Percentiles rank a stretch among this genome's conserved stretches.
phyloP scores from a whole-genome alignment of 2,888 invertebrate species.

The Nomada fabriciana region DNA sequence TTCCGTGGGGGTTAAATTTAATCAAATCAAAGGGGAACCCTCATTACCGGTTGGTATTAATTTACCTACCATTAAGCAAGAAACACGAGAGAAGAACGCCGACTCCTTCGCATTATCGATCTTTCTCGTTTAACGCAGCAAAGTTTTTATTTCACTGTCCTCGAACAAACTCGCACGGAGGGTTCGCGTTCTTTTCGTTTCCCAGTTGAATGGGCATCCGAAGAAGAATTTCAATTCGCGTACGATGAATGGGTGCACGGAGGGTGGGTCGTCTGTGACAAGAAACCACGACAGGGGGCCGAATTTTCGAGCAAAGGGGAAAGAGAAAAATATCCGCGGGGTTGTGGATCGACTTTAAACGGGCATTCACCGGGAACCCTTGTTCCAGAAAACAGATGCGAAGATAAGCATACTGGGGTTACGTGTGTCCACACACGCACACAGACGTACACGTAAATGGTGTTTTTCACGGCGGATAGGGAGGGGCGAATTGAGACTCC shows the following conservation, averaged over 20 bases:
- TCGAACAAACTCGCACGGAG: background rate
- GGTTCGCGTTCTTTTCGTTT: slow-evolving; percentile 26
- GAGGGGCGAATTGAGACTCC: slow-evolving; percentile 42
- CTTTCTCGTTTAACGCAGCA: slow-evolving; percentile 11
- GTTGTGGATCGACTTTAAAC: slow-evolving; percentile 57
- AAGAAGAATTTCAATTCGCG: slow-evolving; percentile 45
- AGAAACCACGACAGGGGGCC: slow-evolving; percentile 5
- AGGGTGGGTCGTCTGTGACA: background rate
- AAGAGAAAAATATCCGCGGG: slow-evolving; percentile 26
- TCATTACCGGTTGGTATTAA: background rate
- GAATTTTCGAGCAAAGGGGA: slow-evolving; percentile 23
- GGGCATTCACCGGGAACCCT: slow-evolving; percentile 29
- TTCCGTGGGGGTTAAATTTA: background rate
- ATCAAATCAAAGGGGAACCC: background rate
- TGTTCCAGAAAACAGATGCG: slow-evolving; percentile 24
- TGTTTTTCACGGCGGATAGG: slow-evolving; percentile 37
- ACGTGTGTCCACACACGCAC: slow-evolving; percentile 2
- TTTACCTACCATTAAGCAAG: background rate
- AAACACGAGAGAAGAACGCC: background rate
- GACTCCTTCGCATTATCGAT: slow-evolving; percentile 25
- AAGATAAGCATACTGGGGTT: slow-evolving; percentile 21
- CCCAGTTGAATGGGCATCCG: slow-evolving; percentile 1
- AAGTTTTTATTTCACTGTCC: slow-evolving; percentile 3
- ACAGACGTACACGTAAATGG: slow-evolving; percentile 7
- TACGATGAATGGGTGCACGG: background rate